Conservation (phyloP, 2,113 vertebrate species). For the Antechinus flavipes region DNA sequence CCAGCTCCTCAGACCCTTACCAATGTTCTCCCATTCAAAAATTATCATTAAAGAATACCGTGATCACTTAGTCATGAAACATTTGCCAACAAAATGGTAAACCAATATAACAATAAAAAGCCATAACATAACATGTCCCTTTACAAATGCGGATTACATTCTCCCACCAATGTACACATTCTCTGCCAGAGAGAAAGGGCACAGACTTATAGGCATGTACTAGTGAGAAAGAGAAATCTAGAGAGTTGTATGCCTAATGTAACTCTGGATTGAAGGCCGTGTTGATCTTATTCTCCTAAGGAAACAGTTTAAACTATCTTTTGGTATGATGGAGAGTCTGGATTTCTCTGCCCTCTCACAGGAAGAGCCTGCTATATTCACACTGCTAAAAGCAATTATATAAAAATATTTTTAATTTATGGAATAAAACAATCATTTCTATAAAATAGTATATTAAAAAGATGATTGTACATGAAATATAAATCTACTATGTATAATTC, state of each 20-base stretch:
- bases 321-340: not conserved
- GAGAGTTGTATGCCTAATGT: not conserved
- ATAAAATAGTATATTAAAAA: no score
- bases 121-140: not conserved
- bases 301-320: not conserved
- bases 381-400: not conserved
- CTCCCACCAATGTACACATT: not conserved
- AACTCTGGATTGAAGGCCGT: not conserved
- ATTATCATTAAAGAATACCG: not conserved
- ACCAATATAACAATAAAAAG: not conserved
- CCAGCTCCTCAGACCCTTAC: not conserved
- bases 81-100: not conserved
- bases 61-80: not conserved
- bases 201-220: not conserved
- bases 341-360: not conserved
- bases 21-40: not conserved
- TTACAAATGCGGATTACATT: not conserved
- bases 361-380: not conserved
- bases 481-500: no score
- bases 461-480: no score
- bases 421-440: no score
- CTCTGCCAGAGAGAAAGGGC: not conserved
- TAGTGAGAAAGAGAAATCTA: not conserved
- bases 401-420: no score
- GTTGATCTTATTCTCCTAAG: not conserved